Percentiles rank a stretch among this genome's conserved stretches.
phyloP scores from a whole-genome alignment of 1,140 invertebrate species.

The Microplitis demolitor region DNA sequence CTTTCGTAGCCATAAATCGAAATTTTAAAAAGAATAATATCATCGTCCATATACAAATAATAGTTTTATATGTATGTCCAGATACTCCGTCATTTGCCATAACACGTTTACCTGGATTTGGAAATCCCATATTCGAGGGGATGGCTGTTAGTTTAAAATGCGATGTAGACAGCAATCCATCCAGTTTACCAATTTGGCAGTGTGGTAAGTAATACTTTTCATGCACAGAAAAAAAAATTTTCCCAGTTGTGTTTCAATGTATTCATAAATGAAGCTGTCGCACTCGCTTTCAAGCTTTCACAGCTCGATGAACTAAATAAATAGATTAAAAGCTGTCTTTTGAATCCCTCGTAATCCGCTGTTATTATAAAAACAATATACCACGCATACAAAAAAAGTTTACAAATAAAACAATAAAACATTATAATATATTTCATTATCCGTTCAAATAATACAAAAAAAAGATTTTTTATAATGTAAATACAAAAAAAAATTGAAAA shows the following conservation, averaged over 20 bases:
- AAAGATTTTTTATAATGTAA: too few relatives aligned
- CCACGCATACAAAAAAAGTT: too few relatives aligned
- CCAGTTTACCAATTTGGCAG: conserved; percentile 84
- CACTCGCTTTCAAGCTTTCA: too few relatives aligned
- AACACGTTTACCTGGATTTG: conserved; percentile 85
- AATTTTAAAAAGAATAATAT: background rate
- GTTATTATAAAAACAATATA: too few relatives aligned
- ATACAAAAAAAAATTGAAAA: too few relatives aligned
- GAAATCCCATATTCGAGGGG: conserved; percentile 81
- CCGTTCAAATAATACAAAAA: too few relatives aligned
- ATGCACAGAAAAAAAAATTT: background rate
- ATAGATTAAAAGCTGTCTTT: too few relatives aligned
- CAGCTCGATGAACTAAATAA: too few relatives aligned
- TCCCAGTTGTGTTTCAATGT: background rate
- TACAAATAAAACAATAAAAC: too few relatives aligned
- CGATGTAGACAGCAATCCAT: conserved; percentile 89
- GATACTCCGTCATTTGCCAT: conserved; percentile 90
- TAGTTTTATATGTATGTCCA: conserved; percentile 57
- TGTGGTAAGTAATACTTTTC: conserved; percentile 48
- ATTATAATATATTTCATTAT: too few relatives aligned
- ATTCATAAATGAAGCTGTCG: background rate
- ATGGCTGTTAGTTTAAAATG: conserved; percentile 86
- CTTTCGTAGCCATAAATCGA: background rate
- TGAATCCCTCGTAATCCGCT: too few relatives aligned
- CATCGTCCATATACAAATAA: background rate